A percentile compares a stretch with the other conserved stretches of the same genome.
phyloP scores from a whole-genome alignment of 2,797 vertebrate species.

The Cephalopachus bancanus region DNA sequence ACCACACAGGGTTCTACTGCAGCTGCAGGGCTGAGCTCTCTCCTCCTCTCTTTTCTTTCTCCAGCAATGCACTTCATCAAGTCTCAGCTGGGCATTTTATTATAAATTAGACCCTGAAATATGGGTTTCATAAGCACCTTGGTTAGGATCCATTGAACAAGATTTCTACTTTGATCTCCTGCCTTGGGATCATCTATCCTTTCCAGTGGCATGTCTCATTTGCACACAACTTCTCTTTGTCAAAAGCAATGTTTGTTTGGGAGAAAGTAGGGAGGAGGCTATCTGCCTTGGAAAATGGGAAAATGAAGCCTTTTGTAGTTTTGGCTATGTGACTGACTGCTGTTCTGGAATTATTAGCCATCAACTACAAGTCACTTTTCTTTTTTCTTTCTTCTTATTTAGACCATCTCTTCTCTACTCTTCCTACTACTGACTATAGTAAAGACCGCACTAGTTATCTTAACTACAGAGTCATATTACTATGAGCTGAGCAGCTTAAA shows the following conservation, averaged over 20 bases:
- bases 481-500: background rate
- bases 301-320: constrained; percentile 16
- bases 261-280: background rate
- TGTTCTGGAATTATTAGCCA: constrained; percentile 22
- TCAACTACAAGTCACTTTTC: background rate
- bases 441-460: background rate
- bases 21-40: background rate
- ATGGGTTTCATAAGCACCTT: constrained; percentile 59
- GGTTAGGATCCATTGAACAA: background rate
- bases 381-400: background rate
- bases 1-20: background rate
- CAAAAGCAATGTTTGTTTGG: background rate
- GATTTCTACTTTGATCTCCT: constrained; percentile 9
- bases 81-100: background rate
- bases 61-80: background rate
- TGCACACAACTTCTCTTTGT: constrained; percentile 14
- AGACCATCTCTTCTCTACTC: background rate
- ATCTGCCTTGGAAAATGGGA: background rate
- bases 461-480: background rate
- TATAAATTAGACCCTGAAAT: constrained; percentile 36
- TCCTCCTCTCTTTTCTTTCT: background rate
- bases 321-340: background rate
- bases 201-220: background rate
- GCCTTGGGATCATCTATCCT: background rate
- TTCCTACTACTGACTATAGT: background rate